These are phyloP conservation scores for Drosophila nigromelanica DNA, from an alignment of 1,140 invertebrate species.

Conservation along the genomic window DNA sequence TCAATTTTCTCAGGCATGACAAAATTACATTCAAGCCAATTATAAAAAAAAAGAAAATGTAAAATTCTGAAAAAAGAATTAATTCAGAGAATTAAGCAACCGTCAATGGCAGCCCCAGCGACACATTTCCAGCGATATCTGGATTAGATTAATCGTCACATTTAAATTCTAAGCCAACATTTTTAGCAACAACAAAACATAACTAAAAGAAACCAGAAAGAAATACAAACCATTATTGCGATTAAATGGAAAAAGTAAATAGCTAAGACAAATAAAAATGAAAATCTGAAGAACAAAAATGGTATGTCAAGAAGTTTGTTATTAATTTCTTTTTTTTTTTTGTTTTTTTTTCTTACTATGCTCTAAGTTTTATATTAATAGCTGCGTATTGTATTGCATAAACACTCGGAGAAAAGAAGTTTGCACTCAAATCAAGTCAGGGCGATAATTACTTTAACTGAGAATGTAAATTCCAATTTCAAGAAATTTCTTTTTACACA, in stretches of 20 bases:
- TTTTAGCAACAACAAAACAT: slow-evolving; percentile 3
- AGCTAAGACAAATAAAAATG: slow-evolving; percentile 46
- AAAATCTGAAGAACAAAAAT: slow-evolving; percentile 14
- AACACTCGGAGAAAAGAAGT: no score
- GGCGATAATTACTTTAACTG: no score
- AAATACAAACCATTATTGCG: slow-evolving; percentile 16
- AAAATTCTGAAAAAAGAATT: background rate
- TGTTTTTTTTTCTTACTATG: background rate
- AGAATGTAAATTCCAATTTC: no score
- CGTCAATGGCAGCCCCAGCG: slow-evolving; percentile 5
- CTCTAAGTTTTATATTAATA: no score
- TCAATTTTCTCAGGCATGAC: slow-evolving; percentile 4
- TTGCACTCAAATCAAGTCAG: no score
- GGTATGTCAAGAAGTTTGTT: background rate
- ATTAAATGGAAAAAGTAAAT: slow-evolving; percentile 32
- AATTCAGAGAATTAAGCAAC: background rate
- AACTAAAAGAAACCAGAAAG: slow-evolving; percentile 1
- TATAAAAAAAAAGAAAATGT: slow-evolving; percentile 16
- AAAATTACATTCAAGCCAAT: background rate
- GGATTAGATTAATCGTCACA: slow-evolving; percentile 12
- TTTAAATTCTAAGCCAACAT: background rate
- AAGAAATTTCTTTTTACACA: no score
- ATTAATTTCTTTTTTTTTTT: background rate
- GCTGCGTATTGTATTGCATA: no score
- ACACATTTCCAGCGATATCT: slow-evolving; percentile 8